Percentiles rank a stretch among this genome's conserved stretches.
These are phyloP conservation scores for Stichodactyla helianthus DNA, from an alignment of 64 coral and sea anemone genomes.

Conservation along the genomic window DNA sequence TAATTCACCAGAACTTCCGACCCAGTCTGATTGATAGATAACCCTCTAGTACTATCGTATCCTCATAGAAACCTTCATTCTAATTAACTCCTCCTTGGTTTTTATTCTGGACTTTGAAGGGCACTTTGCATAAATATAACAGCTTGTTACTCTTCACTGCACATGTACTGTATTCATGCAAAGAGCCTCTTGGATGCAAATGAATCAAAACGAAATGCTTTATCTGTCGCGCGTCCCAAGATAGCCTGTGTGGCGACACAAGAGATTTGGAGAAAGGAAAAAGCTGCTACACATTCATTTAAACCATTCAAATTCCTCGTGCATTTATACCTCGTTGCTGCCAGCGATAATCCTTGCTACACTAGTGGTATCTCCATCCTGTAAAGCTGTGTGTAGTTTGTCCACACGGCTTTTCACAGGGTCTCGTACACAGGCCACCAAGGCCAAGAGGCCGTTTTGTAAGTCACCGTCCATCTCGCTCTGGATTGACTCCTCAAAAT, in stretches of 20 bases:
- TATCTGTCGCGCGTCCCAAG: no score
- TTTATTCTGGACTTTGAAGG: no score
- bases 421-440: conserved; percentile 45
- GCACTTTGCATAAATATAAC: no score
- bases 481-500: conserved; percentile 66
- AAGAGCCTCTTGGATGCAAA: no score
- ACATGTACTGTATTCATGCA: no score
- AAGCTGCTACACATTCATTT: neutral
- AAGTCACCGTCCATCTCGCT: conserved; percentile 82
- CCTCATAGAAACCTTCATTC: no score
- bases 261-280: no score
- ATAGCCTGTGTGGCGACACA: no score
- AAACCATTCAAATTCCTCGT: neutral
- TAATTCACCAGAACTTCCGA: neutral
- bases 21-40: neutral
- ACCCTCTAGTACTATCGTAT: no score
- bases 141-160: no score
- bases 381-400: conserved; percentile 47
- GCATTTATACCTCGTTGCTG: conserved; percentile 31
- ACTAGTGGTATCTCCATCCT: conserved; percentile 30
- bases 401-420: conserved; percentile 41
- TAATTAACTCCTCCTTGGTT: no score
- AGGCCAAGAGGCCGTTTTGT: conserved; percentile 47
- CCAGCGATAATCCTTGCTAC: conserved; percentile 54
- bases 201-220: no score